Percentiles rank a stretch among this genome's conserved stretches.
These are phyloP conservation scores for Drosophila merina DNA, from an alignment of 2,888 invertebrate genomes.

Conservation along the genomic window DNA sequence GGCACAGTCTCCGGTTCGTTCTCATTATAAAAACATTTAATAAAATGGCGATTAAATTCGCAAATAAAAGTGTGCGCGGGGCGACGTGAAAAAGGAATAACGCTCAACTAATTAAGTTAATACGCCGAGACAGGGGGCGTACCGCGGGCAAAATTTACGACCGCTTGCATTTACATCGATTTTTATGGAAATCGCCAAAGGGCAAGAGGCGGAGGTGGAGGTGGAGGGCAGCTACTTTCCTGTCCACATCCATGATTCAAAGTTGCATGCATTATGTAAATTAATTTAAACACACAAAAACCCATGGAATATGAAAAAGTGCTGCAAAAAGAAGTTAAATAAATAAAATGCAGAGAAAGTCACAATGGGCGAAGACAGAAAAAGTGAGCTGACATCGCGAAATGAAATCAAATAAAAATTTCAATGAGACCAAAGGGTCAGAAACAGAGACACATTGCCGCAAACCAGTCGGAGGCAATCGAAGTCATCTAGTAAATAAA, in stretches of 20 bases:
- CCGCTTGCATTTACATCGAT: slow-evolving; percentile 46
- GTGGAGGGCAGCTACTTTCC: neutral
- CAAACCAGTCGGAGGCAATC: slow-evolving; percentile 8
- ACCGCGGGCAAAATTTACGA: slow-evolving; percentile 33
- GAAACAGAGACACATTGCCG: slow-evolving; percentile 1
- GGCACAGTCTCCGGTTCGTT: neutral
- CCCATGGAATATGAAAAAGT: slow-evolving; percentile 18
- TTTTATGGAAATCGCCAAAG: neutral
- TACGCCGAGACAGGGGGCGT: slow-evolving; percentile 25
- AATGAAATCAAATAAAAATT: slow-evolving; percentile 49
- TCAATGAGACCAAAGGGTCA: slow-evolving; percentile 13
- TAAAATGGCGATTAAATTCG: slow-evolving; percentile 49
- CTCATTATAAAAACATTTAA: slow-evolving; percentile 54
- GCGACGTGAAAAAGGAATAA: slow-evolving; percentile 26
- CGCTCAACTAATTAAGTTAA: slow-evolving; percentile 59
- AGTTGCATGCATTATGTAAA: slow-evolving; percentile 52
- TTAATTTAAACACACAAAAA: slow-evolving; percentile 43
- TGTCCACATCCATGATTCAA: slow-evolving; percentile 16
- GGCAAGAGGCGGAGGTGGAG: neutral
- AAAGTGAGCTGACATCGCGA: slow-evolving; percentile 38
- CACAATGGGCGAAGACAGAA: neutral
- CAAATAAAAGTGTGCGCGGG: slow-evolving; percentile 22
- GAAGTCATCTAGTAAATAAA: slow-evolving; percentile 41
- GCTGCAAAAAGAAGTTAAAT: slow-evolving; percentile 8
- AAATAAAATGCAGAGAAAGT: slow-evolving; percentile 7